A percentile compares a stretch with the other conserved stretches of the same genome.
Conservation (phyloP, 2,888 invertebrate species). For the Hydriomena furcata region DNA sequence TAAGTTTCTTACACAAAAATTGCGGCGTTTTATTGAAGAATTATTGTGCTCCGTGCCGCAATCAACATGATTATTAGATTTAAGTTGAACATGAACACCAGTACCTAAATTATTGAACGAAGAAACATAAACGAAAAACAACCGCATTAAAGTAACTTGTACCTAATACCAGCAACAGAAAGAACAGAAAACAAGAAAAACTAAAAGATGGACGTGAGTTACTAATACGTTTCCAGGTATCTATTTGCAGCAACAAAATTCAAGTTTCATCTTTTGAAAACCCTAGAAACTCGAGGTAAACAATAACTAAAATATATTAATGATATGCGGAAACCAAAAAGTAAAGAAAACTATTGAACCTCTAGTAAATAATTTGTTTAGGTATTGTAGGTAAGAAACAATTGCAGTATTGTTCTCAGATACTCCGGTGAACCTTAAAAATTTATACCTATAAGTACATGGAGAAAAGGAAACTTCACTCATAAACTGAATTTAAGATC, state of each 20-base stretch:
- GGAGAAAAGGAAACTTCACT: too few relatives aligned
- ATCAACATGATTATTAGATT: constrained; percentile 15
- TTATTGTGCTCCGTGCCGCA: constrained; percentile 2
- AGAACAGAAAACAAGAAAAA: background rate
- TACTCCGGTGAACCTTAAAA: background rate
- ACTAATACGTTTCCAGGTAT: constrained; percentile 3
- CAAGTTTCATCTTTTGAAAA: too few relatives aligned
- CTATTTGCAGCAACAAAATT: background rate
- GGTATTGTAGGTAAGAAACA: constrained; percentile 2
- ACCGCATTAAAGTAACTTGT: background rate
- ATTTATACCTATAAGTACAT: too few relatives aligned
- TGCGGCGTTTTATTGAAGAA: background rate
- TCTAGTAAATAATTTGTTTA: too few relatives aligned
- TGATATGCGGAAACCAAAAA: background rate
- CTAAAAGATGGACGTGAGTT: background rate
- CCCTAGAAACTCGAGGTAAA: too few relatives aligned
- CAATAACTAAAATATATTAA: too few relatives aligned
- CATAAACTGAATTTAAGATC: too few relatives aligned
- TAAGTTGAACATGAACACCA: constrained; percentile 14
- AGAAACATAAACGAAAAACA: background rate
- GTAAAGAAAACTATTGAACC: too few relatives aligned
- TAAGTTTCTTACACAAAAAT: too few relatives aligned
- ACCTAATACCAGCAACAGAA: background rate
- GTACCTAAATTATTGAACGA: background rate
- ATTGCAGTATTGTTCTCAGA: constrained; percentile 7